Base-by-base conservation (phyloP, 2,113 vertebrate genomes). In the Camarhynchus parvulus region DNA sequence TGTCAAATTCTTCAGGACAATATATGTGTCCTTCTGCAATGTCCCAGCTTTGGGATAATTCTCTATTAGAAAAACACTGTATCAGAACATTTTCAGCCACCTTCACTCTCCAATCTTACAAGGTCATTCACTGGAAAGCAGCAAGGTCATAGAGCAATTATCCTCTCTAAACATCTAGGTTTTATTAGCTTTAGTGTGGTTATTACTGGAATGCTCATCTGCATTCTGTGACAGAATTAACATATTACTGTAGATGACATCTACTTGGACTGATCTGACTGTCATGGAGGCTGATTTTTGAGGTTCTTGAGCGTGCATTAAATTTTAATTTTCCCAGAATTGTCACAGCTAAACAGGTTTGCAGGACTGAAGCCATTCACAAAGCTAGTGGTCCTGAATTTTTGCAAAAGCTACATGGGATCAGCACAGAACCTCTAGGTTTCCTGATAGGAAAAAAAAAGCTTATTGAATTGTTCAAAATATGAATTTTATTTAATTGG, bases 101-200 rank as follows among this genome's bases (percentile, higher is more conserved):
- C 17, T 83, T 41, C 42, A 22, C 33, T 68, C 35, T 92, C 52
- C 49, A 61, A 3, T 83, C 47, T 78, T 78, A 46, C 7, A 67
- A 83, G 68, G 80, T 94, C 47, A 59, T 81, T 93, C 62, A 61
- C 33, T 1, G 2, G 58, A 52, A 95, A 81, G 56, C 61, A 73
- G 41, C 56, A 73, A 93, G 88, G 77, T 96, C 88, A 41, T 11
- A 74, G 25, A 67, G 56, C 69, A 92, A 95, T 89, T 92, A 78
- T 56, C 13, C 18, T 89, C 76, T 86, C 49, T 35, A 94, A 56
- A 87, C 31, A 63, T 46, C 72, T 87, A 23, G 10, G 22, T 78
- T 90, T 95, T 90, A 75, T 94, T 89, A 96, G 28, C 37, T 46
- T 35, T 46, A 92, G 39, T 41, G n/a, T 47, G 30, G 35, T 81